Evolutionary conservation across 2,797 vertebrate species (phyloP).

Genomic region (Netta rufina): DNA sequence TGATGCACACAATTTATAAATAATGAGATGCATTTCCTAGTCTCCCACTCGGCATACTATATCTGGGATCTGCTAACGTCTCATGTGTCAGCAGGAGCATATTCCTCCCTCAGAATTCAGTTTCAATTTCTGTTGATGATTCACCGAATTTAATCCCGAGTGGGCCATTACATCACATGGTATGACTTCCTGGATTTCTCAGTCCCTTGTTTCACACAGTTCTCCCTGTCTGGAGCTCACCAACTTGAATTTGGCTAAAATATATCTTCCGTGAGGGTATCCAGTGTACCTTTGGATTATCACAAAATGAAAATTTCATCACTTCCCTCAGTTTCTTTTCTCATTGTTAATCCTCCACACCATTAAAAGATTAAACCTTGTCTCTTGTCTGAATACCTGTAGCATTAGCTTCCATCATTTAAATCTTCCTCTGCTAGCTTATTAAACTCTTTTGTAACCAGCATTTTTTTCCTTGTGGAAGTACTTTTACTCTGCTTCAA

Average conservation of each 20-base stretch:
- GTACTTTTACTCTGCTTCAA: constrained; percentile 25
- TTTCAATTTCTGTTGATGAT: neutral
- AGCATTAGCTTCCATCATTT: neutral
- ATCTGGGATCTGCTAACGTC: neutral
- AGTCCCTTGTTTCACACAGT: neutral
- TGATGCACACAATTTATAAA: neutral
- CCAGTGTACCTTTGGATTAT: neutral
- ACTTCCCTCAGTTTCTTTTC: neutral
- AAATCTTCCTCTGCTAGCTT: neutral
- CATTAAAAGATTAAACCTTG: neutral
- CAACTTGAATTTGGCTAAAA: neutral
- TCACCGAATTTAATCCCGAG: neutral
- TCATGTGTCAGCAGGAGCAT: neutral
- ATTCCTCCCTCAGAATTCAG: neutral
- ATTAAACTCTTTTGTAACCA: neutral
- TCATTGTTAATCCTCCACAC: neutral
- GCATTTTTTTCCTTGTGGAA: neutral
- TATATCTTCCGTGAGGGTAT: rapidly evolving
- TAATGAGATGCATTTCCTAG: neutral
- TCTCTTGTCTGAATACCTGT: neutral
- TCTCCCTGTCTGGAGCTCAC: neutral
- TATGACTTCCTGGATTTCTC: neutral
- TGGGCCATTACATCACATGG: neutral
- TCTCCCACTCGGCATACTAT: neutral
- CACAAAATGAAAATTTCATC: neutral